Evolutionary conservation across 2,797 vertebrate species (phyloP), one percentile per base, ranked within the genome.

Genomic region (Arctocebus calabarensis): DNA sequence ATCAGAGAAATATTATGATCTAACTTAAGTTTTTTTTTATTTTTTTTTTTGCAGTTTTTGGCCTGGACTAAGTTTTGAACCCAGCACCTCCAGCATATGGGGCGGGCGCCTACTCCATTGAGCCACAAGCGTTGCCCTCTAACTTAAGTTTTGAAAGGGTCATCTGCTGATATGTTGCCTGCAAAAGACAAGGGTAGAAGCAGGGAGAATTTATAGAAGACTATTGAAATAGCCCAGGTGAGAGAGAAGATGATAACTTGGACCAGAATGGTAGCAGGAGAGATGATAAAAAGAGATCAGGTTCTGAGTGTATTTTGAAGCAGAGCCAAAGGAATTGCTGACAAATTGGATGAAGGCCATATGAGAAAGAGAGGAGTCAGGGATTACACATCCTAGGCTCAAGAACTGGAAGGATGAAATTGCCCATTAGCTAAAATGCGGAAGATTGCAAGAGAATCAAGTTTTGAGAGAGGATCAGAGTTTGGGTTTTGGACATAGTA

Each of bases 1-100:
- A 40, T 66, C 57, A 90, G 43, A 84, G 48, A 86, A 88, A 16
- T 81, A 23, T 70, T 52, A 90, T 43, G 45, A 83, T 89, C 55
- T 85, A 52, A 88, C 59, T 70, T 83, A 34, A 85, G 61, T 91
- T 91, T 93, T 91, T n/a, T n/a, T n/a, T n/a, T n/a, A n/a, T n/a
- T n/a, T n/a, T n/a, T n/a, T n/a, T n/a, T n/a, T n/a, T n/a, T n/a
- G n/a, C n/a, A n/a, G n/a, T n/a, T n/a, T n/a, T n/a, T n/a, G n/a
- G n/a, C n/a, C n/a, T n/a, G n/a, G n/a, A n/a, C n/a, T n/a, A n/a
- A n/a, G n/a, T n/a, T n/a, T n/a, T n/a, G n/a, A n/a, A n/a, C n/a
- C n/a, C n/a, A n/a, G n/a, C n/a, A n/a, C n/a, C n/a, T n/a, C n/a
- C n/a, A n/a, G n/a, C n/a, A n/a, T n/a, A n/a, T n/a, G n/a, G n/a